Base-by-base conservation (phyloP, 1,140 invertebrate species). In the Drosophila yakuba region DNA sequence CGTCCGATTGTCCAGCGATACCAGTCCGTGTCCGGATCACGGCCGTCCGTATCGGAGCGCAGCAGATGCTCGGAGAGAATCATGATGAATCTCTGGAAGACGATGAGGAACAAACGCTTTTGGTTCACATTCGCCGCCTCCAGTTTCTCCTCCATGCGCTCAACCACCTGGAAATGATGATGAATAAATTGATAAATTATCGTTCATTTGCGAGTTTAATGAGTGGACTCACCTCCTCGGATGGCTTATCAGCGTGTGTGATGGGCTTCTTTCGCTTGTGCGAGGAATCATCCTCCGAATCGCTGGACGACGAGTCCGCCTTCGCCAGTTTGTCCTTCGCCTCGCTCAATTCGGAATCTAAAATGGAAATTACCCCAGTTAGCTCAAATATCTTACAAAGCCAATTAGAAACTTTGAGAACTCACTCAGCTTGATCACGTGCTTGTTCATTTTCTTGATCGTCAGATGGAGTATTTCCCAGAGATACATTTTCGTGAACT, bases 81-180 rank as follows among this genome's bases (percentile, higher is more conserved):
- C 96, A 99, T 99, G 69, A 99, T 99, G 93, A 99, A 99, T 74
- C 98, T 94, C 95, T 99, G 98, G 93, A 99, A 99, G 82, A 99
- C 97, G 91, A 99, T 99, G 10, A 99, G 95, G 91, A 99, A 99
- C 17, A 99, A 93, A 93, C 98, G 98, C 93, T 99, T 99, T 92
- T 99, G 98, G 93, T 99, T 98, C 62, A 97, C 97, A 93, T 99
- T 97, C 0, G 97, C 97, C 32, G 96, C 95, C 93, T 99, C 98
- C 59, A 99, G 92, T 78, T 96, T 96, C 92, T 99, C 98, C 92
- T 99, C 98, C 97, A 99, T 98, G 66, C 97, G 95, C 91, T 99
- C 98, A 2, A 99, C 96, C 79, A 95, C 95, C 93, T 94, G 78
- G 1, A 10, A 4, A 20, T 11, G 17, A 45, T 45, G 3, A 45